phyloP scores from a whole-genome alignment of 1,140 invertebrate species.

The Tetranychus urticae region DNA sequence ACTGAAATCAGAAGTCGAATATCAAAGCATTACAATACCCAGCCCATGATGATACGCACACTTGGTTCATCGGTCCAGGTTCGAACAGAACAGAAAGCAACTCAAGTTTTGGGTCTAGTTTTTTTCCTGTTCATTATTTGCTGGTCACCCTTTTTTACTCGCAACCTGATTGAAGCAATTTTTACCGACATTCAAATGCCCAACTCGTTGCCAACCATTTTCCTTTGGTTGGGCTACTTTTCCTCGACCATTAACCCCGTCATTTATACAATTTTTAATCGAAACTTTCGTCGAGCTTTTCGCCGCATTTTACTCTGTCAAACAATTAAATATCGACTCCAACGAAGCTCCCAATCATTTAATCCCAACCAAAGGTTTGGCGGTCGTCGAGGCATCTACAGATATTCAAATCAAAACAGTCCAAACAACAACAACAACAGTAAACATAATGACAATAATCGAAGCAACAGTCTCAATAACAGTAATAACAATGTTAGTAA shows the following conservation, averaged over 20 bases:
- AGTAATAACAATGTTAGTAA: too few species aligned
- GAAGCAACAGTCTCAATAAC: too few species aligned
- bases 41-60: constrained; percentile 4
- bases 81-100: constrained; percentile 56
- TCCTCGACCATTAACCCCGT: constrained; percentile 70
- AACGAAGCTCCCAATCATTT: not conserved
- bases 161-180: constrained; percentile 53
- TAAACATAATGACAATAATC: not conserved
- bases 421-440: not conserved
- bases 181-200: constrained; percentile 40
- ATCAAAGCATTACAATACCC: not conserved
- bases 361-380: too few species aligned
- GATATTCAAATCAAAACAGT: not conserved
- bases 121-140: constrained; percentile 79
- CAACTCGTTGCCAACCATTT: constrained; percentile 39
- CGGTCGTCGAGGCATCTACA: not conserved
- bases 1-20: not conserved
- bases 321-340: not conserved
- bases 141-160: constrained; percentile 77
- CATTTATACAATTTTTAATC: constrained; percentile 85
- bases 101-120: constrained; percentile 73
- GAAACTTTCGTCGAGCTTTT: constrained; percentile 69
- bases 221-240: constrained; percentile 55
- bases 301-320: constrained; percentile 56
- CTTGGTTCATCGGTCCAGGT: constrained; percentile 11